Percentiles rank a stretch among this genome's conserved stretches.
Conservation (phyloP, 2,113 vertebrate species). For the Sinocyclocheilus rhinocerous region DNA sequence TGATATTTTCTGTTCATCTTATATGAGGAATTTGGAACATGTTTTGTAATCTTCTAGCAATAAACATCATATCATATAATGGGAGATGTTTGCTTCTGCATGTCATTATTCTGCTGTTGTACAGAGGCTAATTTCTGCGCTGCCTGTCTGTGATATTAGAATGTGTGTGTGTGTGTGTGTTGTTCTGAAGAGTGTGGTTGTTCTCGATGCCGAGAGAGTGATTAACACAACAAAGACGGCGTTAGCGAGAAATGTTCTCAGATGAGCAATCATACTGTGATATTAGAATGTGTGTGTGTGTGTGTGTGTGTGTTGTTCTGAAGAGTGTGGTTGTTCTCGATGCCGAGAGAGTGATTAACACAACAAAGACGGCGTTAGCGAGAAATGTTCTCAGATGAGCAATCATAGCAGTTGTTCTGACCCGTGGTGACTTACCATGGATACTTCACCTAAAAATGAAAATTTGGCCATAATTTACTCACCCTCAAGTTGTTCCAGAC, state of each 20-base stretch:
- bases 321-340: constrained; percentile 14
- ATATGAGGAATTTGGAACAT: no score
- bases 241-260: constrained; percentile 23
- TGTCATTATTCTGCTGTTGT: constrained; percentile 31
- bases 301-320: neutral
- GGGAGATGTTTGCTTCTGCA: constrained; percentile 6
- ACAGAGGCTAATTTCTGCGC: constrained; percentile 25
- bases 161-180: neutral
- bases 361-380: constrained; percentile 44
- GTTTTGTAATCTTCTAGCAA: no score
- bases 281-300: neutral
- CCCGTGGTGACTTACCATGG: neutral
- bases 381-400: constrained; percentile 38
- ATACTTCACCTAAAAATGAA: neutral
- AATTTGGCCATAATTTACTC: neutral
- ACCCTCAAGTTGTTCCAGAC: neutral
- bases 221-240: constrained; percentile 55
- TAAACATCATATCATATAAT: no score
- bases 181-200: constrained; percentile 1
- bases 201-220: constrained; percentile 28
- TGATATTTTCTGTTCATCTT: no score
- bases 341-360: constrained; percentile 48
- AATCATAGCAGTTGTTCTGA: neutral
- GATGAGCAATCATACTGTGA: constrained; percentile 37
- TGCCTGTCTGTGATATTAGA: constrained; percentile 25